A percentile compares a stretch with the other conserved stretches of the same genome.
These are phyloP conservation scores for Platalea minor DNA, from an alignment of 2,797 vertebrate species.

Conservation along the genomic window DNA sequence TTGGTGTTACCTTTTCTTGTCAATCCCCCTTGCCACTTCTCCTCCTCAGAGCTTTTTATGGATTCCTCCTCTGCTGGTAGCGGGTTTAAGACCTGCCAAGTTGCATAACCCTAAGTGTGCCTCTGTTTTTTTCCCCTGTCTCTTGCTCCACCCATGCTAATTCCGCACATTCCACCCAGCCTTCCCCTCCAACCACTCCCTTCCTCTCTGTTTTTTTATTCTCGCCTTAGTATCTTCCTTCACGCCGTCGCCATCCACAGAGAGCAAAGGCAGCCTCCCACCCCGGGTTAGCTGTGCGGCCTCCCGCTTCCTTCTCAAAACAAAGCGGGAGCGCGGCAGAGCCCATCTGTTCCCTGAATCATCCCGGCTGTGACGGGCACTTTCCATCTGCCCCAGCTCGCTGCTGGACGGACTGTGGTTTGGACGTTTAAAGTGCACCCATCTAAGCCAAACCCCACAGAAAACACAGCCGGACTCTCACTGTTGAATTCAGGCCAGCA, in stretches of 20 bases:
- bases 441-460: neutral
- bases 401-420: neutral
- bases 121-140: neutral
- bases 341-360: constrained; percentile 56
- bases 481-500: neutral
- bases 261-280: neutral
- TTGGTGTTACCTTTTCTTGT: neutral
- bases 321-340: neutral
- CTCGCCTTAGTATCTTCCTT: neutral
- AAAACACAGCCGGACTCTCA: neutral
- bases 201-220: constrained; percentile 18
- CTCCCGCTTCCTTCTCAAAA: neutral
- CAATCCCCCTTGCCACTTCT: neutral
- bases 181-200: constrained; percentile 14
- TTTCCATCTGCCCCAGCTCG: constrained; percentile 36
- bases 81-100: neutral
- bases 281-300: neutral
- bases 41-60: neutral
- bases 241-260: neutral
- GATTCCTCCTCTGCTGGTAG: neutral
- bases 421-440: constrained; percentile 1
- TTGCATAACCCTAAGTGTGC: neutral
- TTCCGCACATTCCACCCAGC: constrained; percentile 52
- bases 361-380: neutral
- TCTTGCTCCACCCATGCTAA: constrained; percentile 50